These are phyloP conservation scores for Rhipidura dahli DNA, from an alignment of 2,113 vertebrate genomes.

Conservation along the genomic window DNA sequence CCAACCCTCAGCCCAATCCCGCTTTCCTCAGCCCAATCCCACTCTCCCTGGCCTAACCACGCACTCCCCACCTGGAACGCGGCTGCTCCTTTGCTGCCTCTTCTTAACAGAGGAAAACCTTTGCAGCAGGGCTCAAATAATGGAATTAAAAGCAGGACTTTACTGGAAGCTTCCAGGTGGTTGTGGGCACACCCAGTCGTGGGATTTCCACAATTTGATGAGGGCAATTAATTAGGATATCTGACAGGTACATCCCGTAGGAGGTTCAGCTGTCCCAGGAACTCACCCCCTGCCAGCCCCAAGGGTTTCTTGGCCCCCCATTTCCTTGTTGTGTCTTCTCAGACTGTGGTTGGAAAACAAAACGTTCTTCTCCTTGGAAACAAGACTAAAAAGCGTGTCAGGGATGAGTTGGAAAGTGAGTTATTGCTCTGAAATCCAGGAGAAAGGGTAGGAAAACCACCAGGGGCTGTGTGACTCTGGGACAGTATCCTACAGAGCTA, in stretches of 20 bases:
- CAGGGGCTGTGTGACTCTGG: rapidly evolving
- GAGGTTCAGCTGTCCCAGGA: too few species aligned
- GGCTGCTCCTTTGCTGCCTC: neutral
- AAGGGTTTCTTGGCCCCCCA: neutral
- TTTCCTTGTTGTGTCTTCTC: neutral
- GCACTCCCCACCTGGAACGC: rapidly evolving
- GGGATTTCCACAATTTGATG: rapidly evolving
- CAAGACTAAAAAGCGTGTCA: rapidly evolving
- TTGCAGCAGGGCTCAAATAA: rapidly evolving
- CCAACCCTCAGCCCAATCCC: neutral
- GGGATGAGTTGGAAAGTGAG: neutral
- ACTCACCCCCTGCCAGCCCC: neutral
- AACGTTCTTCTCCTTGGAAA: neutral
- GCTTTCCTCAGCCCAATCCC: neutral
- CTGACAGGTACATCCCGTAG: rapidly evolving
- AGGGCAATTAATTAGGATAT: neutral
- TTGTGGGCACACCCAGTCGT: rapidly evolving
- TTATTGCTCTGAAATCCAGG: neutral
- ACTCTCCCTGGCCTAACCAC: neutral
- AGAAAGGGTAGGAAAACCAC: neutral
- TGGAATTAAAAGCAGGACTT: rapidly evolving
- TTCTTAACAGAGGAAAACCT: neutral
- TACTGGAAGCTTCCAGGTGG: neutral
- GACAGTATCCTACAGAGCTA: rapidly evolving
- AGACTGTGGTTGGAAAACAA: neutral